Conservation (phyloP, 2,797 vertebrate species). For the Galago senegalensis region DNA sequence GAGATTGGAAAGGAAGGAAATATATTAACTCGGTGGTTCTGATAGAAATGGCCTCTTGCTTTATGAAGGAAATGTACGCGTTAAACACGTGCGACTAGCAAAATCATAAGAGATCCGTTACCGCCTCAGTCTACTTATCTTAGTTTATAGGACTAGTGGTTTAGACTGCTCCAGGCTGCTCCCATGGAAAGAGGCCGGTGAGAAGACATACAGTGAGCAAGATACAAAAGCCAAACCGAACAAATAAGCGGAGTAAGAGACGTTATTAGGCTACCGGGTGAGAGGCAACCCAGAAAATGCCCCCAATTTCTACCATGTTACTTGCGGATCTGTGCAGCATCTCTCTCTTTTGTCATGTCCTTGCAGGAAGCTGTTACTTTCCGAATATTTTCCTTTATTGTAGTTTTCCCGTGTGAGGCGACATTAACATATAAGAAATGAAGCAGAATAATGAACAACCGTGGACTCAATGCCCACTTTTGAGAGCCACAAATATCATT, state of each 20-base stretch:
- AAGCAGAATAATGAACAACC: conserved; percentile 43
- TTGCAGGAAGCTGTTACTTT: conserved; percentile 40
- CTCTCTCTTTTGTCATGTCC: neutral
- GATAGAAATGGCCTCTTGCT: conserved; percentile 62
- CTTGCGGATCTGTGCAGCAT: neutral
- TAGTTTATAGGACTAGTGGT: conserved; percentile 55
- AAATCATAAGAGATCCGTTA: conserved; percentile 38
- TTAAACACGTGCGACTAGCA: conserved; percentile 57
- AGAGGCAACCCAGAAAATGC: neutral
- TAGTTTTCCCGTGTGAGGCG: neutral
- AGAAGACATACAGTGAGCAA: neutral
- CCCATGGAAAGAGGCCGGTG: conserved; percentile 22
- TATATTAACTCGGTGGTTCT: conserved; percentile 74
- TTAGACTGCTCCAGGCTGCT: conserved; percentile 43
- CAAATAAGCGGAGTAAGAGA: neutral
- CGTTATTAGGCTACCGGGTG: neutral
- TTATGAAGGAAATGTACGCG: conserved; percentile 58
- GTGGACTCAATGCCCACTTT: neutral
- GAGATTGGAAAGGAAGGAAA: conserved; percentile 67
- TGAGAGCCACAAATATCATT: neutral
- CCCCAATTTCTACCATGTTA: neutral
- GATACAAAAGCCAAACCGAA: neutral
- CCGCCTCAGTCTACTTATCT: neutral
- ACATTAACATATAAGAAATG: neutral
- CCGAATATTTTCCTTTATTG: conserved; percentile 33